Evolutionary conservation across 2,797 vertebrate species (phyloP).

Genomic region (Mus caroli): DNA sequence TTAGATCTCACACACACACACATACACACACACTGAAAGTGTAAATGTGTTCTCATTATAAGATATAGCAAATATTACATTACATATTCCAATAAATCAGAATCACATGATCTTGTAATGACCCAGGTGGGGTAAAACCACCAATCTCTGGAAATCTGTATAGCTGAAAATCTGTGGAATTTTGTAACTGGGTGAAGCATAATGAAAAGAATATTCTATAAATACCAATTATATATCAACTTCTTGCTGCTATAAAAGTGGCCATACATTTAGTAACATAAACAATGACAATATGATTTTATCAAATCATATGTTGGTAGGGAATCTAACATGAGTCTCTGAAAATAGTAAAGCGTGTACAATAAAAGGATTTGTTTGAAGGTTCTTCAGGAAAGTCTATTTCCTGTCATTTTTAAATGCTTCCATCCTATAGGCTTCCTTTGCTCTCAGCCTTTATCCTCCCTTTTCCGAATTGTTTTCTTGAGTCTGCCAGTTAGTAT

Average conservation of each 20-base stretch:
- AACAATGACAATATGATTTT: neutral
- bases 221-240: neutral
- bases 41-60: neutral
- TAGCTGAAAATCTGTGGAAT: neutral
- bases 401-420: neutral
- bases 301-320: neutral
- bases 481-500: neutral
- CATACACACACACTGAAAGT: neutral
- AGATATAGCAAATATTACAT: neutral
- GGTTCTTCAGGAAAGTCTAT: neutral
- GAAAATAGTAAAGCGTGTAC: neutral
- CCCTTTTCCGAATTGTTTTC: neutral
- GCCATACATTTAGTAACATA: neutral
- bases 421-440: neutral
- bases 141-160: neutral
- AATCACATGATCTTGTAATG: neutral
- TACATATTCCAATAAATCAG: neutral
- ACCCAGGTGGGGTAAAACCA: neutral
- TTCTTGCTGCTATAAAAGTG: neutral
- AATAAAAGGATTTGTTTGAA: neutral
- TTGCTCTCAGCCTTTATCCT: neutral
- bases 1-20: neutral
- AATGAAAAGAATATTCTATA: constrained; percentile 16
- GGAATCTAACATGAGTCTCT: neutral
- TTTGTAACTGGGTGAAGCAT: neutral